These are phyloP conservation scores for Cheumatopsyche charites DNA, from an alignment of 1,140 invertebrate genomes.

Conservation along the genomic window DNA sequence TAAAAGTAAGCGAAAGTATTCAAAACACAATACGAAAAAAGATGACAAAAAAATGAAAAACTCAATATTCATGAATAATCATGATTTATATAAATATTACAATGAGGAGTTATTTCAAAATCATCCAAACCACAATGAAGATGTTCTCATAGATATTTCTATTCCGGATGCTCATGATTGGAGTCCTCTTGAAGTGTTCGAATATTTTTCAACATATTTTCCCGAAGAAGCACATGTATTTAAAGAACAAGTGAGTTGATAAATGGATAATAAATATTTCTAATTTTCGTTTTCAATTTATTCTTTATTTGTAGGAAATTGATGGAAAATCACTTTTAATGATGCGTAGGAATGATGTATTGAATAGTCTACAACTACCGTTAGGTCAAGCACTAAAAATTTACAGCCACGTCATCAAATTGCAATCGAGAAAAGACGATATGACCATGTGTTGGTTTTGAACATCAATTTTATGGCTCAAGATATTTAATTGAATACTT, in stretches of 20 bases:
- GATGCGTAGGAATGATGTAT: conserved; percentile 79
- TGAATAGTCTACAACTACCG: conserved; percentile 77
- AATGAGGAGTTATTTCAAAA: conserved; percentile 32
- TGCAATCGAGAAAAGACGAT: conserved; percentile 72
- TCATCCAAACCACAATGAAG: conserved; percentile 47
- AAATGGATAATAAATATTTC: not conserved
- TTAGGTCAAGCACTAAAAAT: conserved; percentile 87
- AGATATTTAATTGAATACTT: no score
- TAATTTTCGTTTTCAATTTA: conserved; percentile 22
- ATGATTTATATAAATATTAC: conserved; percentile 35
- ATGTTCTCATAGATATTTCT: conserved; percentile 64
- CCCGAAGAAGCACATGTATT: conserved; percentile 78
- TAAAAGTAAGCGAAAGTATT: conserved; percentile 8
- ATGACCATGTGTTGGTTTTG: conserved; percentile 68
- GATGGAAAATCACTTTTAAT: conserved; percentile 84
- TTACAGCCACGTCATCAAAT: conserved; percentile 76
- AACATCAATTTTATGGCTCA: conserved; percentile 29
- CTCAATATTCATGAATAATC: conserved; percentile 43
- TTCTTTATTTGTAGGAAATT: conserved; percentile 74
- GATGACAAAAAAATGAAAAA: conserved; percentile 23
- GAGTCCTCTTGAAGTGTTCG: conserved; percentile 80
- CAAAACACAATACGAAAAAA: not conserved
- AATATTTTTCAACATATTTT: conserved; percentile 77
- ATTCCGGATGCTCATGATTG: conserved; percentile 82
- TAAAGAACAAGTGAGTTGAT: conserved; percentile 71